Percentiles rank a stretch among this genome's conserved stretches.
These are phyloP conservation scores for Oryzias melastigma DNA, from an alignment of 2,113 vertebrate genomes.

Conservation along the genomic window DNA sequence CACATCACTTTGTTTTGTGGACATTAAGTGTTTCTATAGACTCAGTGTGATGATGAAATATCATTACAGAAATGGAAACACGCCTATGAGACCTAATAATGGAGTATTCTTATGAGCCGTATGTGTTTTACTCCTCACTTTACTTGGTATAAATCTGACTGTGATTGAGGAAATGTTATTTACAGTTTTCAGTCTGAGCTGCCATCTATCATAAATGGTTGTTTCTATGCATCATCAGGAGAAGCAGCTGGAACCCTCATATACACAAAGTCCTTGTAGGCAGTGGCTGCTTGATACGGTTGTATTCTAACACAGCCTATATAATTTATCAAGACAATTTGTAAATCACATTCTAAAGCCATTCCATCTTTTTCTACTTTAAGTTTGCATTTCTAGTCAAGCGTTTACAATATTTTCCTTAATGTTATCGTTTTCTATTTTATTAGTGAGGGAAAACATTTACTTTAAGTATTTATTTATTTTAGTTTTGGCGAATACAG, in stretches of 20 bases:
- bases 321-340: too few relatives aligned
- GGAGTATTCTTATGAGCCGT: background rate
- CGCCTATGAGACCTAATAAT: constrained; percentile 12
- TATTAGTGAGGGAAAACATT: too few relatives aligned
- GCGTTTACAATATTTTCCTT: too few relatives aligned
- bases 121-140: constrained; percentile 2
- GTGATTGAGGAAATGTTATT: background rate
- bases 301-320: too few relatives aligned
- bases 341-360: too few relatives aligned
- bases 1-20: background rate
- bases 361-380: too few relatives aligned
- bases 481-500: too few relatives aligned
- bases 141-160: background rate
- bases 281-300: too few relatives aligned
- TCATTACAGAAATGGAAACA: constrained; percentile 10
- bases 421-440: too few relatives aligned
- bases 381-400: too few relatives aligned
- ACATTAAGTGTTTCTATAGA: constrained; percentile 7
- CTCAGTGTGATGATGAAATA: constrained; percentile 23
- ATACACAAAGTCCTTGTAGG: too few relatives aligned
- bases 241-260: background rate
- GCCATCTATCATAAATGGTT: background rate
- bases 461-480: too few relatives aligned
- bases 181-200: background rate
- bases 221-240: background rate